phyloP scores from a whole-genome alignment of 1,140 invertebrate genomes.

The Agrilus planipennis region DNA sequence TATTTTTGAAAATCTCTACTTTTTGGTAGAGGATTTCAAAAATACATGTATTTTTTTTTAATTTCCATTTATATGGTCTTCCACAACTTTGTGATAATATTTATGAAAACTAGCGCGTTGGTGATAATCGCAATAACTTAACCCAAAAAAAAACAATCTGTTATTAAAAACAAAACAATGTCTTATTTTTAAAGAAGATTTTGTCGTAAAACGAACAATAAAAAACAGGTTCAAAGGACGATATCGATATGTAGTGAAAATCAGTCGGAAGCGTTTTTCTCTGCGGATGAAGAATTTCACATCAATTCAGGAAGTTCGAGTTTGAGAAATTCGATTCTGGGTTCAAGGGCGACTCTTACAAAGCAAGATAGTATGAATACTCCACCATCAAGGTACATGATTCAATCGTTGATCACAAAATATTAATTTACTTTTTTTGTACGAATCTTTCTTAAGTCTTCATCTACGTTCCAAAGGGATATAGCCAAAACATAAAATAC shows the following conservation, averaged over 20 bases:
- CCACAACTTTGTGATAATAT: constrained; percentile 4
- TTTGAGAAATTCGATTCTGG: constrained; percentile 48
- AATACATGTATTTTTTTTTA: too few species aligned
- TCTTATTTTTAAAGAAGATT: neutral
- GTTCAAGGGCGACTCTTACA: constrained; percentile 35
- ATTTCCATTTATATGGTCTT: too few species aligned
- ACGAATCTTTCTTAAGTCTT: too few species aligned
- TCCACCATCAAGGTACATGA: constrained; percentile 14
- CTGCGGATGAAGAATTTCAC: constrained; percentile 73
- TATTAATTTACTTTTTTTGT: too few species aligned
- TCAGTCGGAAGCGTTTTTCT: constrained; percentile 82
- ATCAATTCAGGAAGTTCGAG: constrained; percentile 49
- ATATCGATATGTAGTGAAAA: constrained; percentile 80
- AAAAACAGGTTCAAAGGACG: constrained; percentile 66
- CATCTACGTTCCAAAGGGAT: too few species aligned
- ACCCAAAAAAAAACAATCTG: too few species aligned
- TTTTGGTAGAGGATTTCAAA: too few species aligned
- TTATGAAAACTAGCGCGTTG: neutral
- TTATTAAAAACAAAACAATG: neutral
- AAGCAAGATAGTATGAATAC: constrained; percentile 36
- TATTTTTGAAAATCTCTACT: too few species aligned
- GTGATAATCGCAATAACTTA: too few species aligned
- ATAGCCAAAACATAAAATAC: too few species aligned
- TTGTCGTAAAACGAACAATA: constrained; percentile 3
- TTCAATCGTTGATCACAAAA: too few species aligned